Evolutionary conservation across 2,888 invertebrate genomes (phyloP), one percentile per base, ranked within the genome.

Genomic region (Nomada lathburiana): DNA sequence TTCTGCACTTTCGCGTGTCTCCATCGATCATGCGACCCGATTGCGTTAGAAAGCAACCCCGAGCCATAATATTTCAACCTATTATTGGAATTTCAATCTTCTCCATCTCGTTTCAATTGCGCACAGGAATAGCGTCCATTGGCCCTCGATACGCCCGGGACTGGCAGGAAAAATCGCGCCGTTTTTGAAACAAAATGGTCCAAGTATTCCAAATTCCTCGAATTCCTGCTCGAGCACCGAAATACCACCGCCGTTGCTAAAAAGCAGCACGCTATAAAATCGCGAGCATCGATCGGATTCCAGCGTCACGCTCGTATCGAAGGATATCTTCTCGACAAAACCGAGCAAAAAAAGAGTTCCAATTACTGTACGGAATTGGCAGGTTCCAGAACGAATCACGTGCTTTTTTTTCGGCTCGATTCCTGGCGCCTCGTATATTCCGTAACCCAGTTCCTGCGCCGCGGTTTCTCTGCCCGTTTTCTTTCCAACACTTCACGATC

Each of bases 401-500:
- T 52, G n/a, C 29, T 67, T 29, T 23, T 64, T 68, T 65, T 69
- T 63, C 44, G 72, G 23, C 47, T 16, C 47, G 47, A 16, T 16
- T 47, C 47, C 9, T 47, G 71, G 52, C 53, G 60, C 42, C 57
- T 44, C 67, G 52, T 62, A 71, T 77, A 71, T 77, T 75, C 77
- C 77, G 57, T 81, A 83, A 83, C 83, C 83, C 68, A 83, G 73
- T 77, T 83, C 64, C 67, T 11, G 3, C 18, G 16, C 11, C 29
- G 26, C n/a, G 55, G 47, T 64, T 63, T 63, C 73, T 59, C 68
- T 62, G 63, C 53, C 64, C 57, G 67, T 71, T 83, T 82, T 67
- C 68, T 77, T 78, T 69, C 77, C 76, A 80, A 57, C 82, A 69
- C 69, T 83, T 72, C 53, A 60, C 52, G 77, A 83, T 86, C 76